Percentiles rank a stretch among this genome's conserved stretches.
Evolutionary conservation across 2,113 vertebrate genomes (phyloP).

Genomic region (Astatoreochromis straeleni): DNA sequence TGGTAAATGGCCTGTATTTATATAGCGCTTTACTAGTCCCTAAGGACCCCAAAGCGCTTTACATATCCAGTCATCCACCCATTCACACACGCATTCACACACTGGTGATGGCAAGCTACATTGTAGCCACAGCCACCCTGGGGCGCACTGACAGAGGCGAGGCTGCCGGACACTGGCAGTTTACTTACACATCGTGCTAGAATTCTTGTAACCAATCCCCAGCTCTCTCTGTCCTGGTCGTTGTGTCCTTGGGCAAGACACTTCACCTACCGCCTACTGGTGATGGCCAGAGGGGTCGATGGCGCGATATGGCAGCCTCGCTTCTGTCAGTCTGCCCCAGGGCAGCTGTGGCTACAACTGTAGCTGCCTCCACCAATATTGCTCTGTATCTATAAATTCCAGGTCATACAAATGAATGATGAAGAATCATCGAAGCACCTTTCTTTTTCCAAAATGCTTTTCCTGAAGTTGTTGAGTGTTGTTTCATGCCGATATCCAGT

Average conservation of each 20-base stretch:
- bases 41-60: too few species aligned
- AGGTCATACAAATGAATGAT: not conserved
- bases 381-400: not conserved
- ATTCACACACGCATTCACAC: too few species aligned
- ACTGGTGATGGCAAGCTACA: too few species aligned
- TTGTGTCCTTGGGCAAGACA: not conserved
- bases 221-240: rapidly evolving
- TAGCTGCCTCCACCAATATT: not conserved
- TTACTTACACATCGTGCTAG: not conserved
- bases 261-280: not conserved
- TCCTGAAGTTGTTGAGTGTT: not conserved
- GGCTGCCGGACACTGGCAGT: too few species aligned
- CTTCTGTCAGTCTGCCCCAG: not conserved
- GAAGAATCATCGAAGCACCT: rapidly evolving
- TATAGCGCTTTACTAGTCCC: too few species aligned
- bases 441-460: not conserved
- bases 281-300: rapidly evolving
- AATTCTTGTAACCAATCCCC: not conserved
- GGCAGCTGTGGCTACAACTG: not conserved
- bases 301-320: rapidly evolving
- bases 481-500: not conserved
- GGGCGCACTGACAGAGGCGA: too few species aligned
- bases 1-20: too few species aligned
- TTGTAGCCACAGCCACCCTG: too few species aligned
- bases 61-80: too few species aligned